Percentiles rank a stretch among this genome's conserved stretches.
phyloP scores from a whole-genome alignment of 1,140 invertebrate genomes.

The Aethina tumida region DNA sequence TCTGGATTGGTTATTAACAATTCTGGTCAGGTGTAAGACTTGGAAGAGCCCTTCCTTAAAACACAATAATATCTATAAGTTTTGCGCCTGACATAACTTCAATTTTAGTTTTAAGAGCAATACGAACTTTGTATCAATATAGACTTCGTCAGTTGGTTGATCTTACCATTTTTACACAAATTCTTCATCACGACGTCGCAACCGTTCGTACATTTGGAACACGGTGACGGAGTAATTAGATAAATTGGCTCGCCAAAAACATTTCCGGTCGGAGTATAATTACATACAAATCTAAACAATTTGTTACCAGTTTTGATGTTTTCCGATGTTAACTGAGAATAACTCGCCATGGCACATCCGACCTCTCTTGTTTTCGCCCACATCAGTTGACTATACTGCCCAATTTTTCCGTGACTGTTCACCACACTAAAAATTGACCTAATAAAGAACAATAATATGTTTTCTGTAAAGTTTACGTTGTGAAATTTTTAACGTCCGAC shows the following conservation, averaged over 20 bases:
- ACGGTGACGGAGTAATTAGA: conserved; percentile 28
- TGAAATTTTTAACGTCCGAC: conserved; percentile 14
- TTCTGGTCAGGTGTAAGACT: too few relatives aligned
- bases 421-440: conserved; percentile 5
- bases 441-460: neutral
- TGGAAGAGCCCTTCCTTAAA: too few relatives aligned
- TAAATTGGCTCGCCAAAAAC: conserved; percentile 34
- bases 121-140: too few relatives aligned
- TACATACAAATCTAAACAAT: conserved; percentile 37
- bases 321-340: conserved; percentile 36
- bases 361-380: conserved; percentile 44
- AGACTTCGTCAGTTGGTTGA: too few relatives aligned
- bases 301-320: conserved; percentile 12
- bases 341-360: conserved; percentile 42
- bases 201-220: conserved; percentile 28
- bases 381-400: conserved; percentile 45
- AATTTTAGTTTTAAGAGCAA: too few relatives aligned
- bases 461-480: conserved; percentile 15
- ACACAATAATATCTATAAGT: too few relatives aligned
- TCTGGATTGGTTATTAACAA: too few relatives aligned
- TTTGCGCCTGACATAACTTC: too few relatives aligned
- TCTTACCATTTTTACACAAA: conserved; percentile 17
- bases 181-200: conserved; percentile 11
- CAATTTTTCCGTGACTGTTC: conserved; percentile 18
- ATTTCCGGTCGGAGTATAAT: conserved; percentile 39